These are phyloP conservation scores for Melopsittacus undulatus DNA, from an alignment of 2,797 vertebrate species.

Conservation along the genomic window DNA sequence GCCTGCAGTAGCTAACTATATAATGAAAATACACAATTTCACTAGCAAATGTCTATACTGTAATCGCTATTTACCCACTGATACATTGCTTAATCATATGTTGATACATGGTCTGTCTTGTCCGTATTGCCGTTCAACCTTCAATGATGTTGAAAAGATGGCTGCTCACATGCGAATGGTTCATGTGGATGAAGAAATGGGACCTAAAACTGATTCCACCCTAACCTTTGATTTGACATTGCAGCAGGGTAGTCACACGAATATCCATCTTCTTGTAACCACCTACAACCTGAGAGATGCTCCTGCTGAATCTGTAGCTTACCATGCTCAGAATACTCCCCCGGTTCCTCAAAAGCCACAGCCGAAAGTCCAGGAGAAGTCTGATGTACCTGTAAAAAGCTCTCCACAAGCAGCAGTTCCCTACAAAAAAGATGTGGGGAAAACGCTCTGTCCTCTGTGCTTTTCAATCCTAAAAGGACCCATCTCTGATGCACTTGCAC, in stretches of 20 bases:
- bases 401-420: constrained; percentile 90
- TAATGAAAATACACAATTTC: constrained; percentile 99
- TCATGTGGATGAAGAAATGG: constrained; percentile 91
- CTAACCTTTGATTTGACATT: constrained; percentile 96
- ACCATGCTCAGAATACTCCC: constrained; percentile 90
- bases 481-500: constrained; percentile 94
- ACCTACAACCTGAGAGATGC: constrained; percentile 97
- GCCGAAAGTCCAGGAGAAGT: constrained; percentile 84
- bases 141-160: constrained; percentile 99
- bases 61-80: constrained; percentile 97
- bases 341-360: constrained; percentile 80
- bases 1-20: constrained; percentile 97
- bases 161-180: constrained; percentile 94
- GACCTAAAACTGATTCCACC: constrained; percentile 93
- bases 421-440: constrained; percentile 96
- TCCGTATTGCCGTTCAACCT: constrained; percentile 94
- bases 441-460: constrained; percentile 97
- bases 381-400: constrained; percentile 83
- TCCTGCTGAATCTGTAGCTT: constrained; percentile 94
- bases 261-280: constrained; percentile 95
- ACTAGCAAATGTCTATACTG: constrained; percentile 99
- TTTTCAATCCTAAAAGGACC: constrained; percentile 98
- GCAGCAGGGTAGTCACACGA: constrained; percentile 97
- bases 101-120: constrained; percentile 96
- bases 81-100: constrained; percentile 98